phyloP scores from a whole-genome alignment of 2,113 vertebrate genomes.

The Phoxinus phoxinus region DNA sequence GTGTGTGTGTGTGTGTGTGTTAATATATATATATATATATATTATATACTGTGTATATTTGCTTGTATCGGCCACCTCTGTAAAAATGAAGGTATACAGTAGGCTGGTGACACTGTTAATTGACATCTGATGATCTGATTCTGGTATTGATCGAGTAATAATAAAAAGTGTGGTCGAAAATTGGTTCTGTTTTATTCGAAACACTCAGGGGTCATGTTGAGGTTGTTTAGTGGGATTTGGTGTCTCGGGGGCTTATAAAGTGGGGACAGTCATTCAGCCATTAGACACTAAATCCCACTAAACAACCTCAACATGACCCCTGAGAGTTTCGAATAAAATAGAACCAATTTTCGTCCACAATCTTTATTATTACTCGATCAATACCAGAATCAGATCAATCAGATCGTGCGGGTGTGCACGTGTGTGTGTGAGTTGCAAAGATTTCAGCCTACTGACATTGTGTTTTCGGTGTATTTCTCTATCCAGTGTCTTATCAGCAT shows the following conservation, averaged over 20 bases:
- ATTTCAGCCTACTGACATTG: not conserved
- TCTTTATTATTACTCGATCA: too few relatives aligned
- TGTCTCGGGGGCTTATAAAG: conserved; percentile 26
- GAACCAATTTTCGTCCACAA: too few relatives aligned
- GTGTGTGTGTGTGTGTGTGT: too few relatives aligned
- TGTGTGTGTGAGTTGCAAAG: not conserved
- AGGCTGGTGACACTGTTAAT: not conserved
- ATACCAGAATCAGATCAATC: too few relatives aligned
- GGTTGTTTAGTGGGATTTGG: conserved; percentile 54
- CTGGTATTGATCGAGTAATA: not conserved
- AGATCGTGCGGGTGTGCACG: too few relatives aligned
- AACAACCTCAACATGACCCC: too few relatives aligned
- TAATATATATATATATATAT: too few relatives aligned
- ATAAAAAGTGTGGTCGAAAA: not conserved
- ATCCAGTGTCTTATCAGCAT: not conserved
- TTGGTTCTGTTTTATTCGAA: not conserved
- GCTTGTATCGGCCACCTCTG: not conserved
- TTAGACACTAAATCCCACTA: too few relatives aligned
- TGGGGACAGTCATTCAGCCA: not conserved
- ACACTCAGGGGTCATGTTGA: conserved; percentile 40
- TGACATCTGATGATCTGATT: not conserved
- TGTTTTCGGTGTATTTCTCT: not conserved
- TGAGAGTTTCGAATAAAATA: too few relatives aligned
- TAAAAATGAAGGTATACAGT: not conserved
- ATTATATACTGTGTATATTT: too few relatives aligned